These are phyloP conservation scores for Salvelinus fontinalis DNA, from an alignment of 2,113 vertebrate genomes.

Conservation along the genomic window DNA sequence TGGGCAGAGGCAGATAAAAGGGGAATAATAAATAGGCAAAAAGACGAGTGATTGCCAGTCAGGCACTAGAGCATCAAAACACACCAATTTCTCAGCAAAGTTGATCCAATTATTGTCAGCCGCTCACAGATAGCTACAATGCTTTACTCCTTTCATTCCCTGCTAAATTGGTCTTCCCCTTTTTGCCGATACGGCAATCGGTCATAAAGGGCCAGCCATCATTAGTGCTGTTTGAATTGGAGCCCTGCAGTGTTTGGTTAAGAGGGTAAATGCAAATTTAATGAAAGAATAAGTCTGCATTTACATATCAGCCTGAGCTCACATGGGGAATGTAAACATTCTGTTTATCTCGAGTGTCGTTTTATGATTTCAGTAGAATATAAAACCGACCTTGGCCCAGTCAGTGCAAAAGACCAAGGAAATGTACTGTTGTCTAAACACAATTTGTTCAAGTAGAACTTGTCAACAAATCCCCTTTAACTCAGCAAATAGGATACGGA, in stretches of 20 bases:
- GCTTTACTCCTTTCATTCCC: conserved; percentile 84
- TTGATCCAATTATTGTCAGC: conserved; percentile 93
- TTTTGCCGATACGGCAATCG: conserved; percentile 87
- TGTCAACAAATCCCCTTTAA: conserved; percentile 80
- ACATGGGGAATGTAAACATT: conserved; percentile 99
- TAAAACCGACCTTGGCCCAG: conserved; percentile 98
- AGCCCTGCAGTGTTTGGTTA: conserved; percentile 97
- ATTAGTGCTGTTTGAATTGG: conserved; percentile 99
- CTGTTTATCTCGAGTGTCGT: conserved; percentile 99
- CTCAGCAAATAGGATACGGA: conserved; percentile 78
- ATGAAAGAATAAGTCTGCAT: conserved; percentile 99
- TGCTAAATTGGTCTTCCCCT: conserved; percentile 92
- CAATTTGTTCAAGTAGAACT: conserved; percentile 87
- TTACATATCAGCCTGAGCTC: conserved; percentile 99
- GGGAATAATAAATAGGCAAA: conserved; percentile 76
- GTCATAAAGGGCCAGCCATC: conserved; percentile 97
- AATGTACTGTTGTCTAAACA: conserved; percentile 90
- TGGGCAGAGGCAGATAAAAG: conserved; percentile 91
- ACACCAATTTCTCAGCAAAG: conserved; percentile 81
- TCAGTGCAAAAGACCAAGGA: conserved; percentile 88
- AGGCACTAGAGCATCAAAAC: conserved; percentile 88
- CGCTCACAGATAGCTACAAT: conserved; percentile 80
- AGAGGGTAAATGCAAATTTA: conserved; percentile 99
- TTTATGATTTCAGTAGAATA: conserved; percentile 99
- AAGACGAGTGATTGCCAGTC: conserved; percentile 73